Evolutionary conservation across 2,888 invertebrate species (phyloP).

Genomic region (Cabera pusaria): DNA sequence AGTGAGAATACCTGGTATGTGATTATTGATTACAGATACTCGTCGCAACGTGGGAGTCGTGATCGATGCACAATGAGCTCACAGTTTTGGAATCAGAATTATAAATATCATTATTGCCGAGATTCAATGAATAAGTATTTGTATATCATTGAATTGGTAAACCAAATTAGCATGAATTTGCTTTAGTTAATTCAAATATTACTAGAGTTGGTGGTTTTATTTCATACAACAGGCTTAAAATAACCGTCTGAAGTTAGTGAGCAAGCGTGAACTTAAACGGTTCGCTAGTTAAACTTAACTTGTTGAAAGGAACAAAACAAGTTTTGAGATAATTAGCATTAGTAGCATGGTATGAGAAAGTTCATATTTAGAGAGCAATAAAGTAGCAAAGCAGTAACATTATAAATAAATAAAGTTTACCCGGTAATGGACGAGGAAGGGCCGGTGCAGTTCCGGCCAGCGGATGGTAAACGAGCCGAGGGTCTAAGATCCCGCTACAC

Average conservation of each 20-base stretch:
- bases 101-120: constrained; percentile 11
- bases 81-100: constrained; percentile 13
- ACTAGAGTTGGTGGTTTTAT: too few relatives aligned
- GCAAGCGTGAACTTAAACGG: too few relatives aligned
- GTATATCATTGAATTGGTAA: too few relatives aligned
- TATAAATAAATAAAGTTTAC: background rate
- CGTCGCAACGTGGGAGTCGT: constrained; percentile 23
- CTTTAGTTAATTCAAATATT: too few relatives aligned
- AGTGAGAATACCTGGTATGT: constrained; percentile 17
- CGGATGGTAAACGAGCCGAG: constrained; percentile 16
- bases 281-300: too few relatives aligned
- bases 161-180: too few relatives aligned
- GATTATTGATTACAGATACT: constrained; percentile 14
- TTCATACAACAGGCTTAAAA: too few relatives aligned
- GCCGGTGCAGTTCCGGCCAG: constrained; percentile 15
- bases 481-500: constrained; percentile 8
- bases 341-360: too few relatives aligned
- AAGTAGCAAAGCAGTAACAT: constrained; percentile 1
- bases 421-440: constrained; percentile 4
- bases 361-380: too few relatives aligned
- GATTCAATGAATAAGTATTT: constrained; percentile 14
- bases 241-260: too few relatives aligned
- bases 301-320: too few relatives aligned
- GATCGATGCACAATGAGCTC: constrained; percentile 13
- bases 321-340: too few relatives aligned